Evolutionary conservation across 2,888 invertebrate genomes (phyloP).

Genomic region (Herminia tarsipennalis): DNA sequence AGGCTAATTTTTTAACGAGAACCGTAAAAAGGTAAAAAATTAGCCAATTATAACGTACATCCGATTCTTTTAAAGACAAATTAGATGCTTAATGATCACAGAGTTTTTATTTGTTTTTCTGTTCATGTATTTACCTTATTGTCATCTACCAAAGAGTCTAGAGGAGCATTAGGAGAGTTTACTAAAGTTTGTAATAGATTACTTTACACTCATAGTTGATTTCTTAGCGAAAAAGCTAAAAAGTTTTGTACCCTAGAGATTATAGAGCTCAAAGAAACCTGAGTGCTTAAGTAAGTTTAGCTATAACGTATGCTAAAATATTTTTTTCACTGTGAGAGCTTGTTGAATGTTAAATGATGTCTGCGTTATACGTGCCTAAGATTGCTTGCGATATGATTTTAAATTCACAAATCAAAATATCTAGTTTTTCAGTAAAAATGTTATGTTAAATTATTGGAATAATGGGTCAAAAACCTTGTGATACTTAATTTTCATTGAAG

Average conservation of each 20-base stretch:
- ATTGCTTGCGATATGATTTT: too few species aligned
- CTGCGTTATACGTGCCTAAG: too few species aligned
- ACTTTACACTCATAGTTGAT: not conserved
- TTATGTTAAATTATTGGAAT: too few species aligned
- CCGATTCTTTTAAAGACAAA: conserved; percentile 15
- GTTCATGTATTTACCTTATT: conserved; percentile 18
- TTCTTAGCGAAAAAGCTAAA: not conserved
- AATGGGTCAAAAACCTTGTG: too few species aligned
- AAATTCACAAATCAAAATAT: too few species aligned
- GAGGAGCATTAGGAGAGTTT: conserved; percentile 8
- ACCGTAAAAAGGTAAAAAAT: conserved; percentile 18
- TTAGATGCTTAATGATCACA: conserved; percentile 20
- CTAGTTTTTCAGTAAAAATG: too few species aligned
- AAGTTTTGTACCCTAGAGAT: not conserved
- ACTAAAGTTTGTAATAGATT: conserved; percentile 11
- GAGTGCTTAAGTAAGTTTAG: not conserved
- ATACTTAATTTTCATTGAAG: too few species aligned
- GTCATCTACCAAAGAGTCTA: conserved; percentile 15
- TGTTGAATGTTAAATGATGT: not conserved
- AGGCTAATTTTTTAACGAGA: conserved; percentile 19
- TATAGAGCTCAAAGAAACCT: not conserved
- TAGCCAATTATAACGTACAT: conserved; percentile 16
- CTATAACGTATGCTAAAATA: not conserved
- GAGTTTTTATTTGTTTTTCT: conserved; percentile 18
- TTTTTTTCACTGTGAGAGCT: not conserved